Evolutionary conservation across 2,113 vertebrate genomes (phyloP).

Genomic region (Patagioenas fasciata): DNA sequence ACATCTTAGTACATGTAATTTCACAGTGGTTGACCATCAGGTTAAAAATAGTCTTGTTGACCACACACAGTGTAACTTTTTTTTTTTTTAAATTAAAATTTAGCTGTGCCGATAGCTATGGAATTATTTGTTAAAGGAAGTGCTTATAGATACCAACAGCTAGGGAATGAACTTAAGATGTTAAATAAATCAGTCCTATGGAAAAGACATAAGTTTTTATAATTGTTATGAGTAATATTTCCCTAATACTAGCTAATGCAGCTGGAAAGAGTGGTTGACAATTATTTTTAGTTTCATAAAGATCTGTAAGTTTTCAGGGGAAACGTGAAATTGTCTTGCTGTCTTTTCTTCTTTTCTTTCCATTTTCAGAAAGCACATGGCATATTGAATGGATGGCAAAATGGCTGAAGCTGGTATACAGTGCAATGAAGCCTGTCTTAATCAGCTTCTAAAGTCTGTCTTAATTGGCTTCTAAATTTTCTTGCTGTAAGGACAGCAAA

Average conservation of each 20-base stretch:
- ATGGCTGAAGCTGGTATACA: background rate
- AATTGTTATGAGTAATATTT: background rate
- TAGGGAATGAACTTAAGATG: background rate
- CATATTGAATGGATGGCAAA: background rate
- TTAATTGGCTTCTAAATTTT: background rate
- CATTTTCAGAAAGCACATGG: background rate
- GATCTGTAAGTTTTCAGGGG: background rate
- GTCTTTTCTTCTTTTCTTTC: accelerated
- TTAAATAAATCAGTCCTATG: background rate
- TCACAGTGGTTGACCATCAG: slow-evolving; percentile 75
- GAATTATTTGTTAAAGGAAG: background rate
- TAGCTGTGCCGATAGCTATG: background rate
- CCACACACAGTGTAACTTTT: slow-evolving; percentile 17
- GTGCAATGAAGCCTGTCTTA: background rate
- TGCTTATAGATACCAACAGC: background rate
- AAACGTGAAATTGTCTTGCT: background rate
- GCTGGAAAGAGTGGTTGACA: background rate
- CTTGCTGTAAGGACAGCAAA: background rate
- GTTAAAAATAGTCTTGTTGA: slow-evolving; percentile 56
- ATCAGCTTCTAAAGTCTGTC: background rate
- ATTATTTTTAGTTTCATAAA: background rate
- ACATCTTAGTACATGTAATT: slow-evolving; percentile 68
- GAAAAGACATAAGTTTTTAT: background rate
- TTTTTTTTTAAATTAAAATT: background rate
- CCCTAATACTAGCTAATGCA: background rate